These are phyloP conservation scores for Dilophus febrilis DNA, from an alignment of 2,888 invertebrate species.

Conservation along the genomic window DNA sequence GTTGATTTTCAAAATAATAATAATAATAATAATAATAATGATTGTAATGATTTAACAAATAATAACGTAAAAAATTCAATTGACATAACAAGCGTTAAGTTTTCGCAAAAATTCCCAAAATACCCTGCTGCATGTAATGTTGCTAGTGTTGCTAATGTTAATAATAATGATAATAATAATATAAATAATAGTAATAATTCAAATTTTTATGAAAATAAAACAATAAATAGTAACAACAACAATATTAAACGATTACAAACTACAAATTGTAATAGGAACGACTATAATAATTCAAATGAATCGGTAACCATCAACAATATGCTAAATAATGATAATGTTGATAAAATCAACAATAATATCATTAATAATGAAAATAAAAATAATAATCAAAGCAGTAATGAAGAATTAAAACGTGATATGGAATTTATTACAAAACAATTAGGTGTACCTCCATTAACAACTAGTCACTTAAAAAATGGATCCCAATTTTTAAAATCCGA, in stretches of 20 bases:
- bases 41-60: constrained; percentile 10
- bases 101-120: no score
- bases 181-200: not conserved
- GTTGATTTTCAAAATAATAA: constrained; percentile 7
- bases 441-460: constrained; percentile 12
- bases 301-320: not conserved
- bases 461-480: constrained; percentile 18
- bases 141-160: not conserved
- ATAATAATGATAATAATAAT: not conserved
- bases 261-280: constrained; percentile 5
- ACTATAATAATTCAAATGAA: not conserved
- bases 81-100: no score
- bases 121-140: not conserved
- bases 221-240: not conserved
- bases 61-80: constrained; percentile 10
- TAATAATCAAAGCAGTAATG: not conserved
- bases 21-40: constrained; percentile 10
- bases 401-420: constrained; percentile 16
- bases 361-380: not conserved
- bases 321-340: constrained; percentile 5
- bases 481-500: constrained; percentile 26
- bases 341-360: constrained; percentile 4
- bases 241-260: constrained; percentile 1
- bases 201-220: not conserved
- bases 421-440: constrained; percentile 19